phyloP scores from a whole-genome alignment of 2,888 invertebrate genomes.

The Dione vanillae region DNA sequence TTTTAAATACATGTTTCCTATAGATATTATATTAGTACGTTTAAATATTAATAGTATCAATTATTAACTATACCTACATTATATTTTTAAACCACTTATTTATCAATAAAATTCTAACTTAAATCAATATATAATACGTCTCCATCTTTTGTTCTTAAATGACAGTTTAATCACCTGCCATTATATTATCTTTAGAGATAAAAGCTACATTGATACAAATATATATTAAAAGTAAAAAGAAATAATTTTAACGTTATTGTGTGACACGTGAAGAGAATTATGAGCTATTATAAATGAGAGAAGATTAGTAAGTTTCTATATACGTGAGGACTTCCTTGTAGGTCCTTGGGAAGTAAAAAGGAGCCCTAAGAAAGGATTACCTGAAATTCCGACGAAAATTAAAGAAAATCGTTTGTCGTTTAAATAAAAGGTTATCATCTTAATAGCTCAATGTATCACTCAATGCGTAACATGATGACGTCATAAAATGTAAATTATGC shows the following conservation, averaged over 20 bases:
- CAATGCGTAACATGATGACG: conserved; percentile 12
- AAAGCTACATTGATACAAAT: conserved; percentile 5
- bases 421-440: neutral
- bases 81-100: neutral
- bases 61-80: neutral
- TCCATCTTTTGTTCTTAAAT: conserved; percentile 7
- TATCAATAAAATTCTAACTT: conserved; percentile 7
- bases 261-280: too few relatives aligned
- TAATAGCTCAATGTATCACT: neutral
- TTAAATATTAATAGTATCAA: neutral
- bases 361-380: too few relatives aligned
- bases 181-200: conserved; percentile 4
- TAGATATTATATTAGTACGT: neutral
- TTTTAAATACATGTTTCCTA: too few relatives aligned
- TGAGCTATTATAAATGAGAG: too few relatives aligned
- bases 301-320: too few relatives aligned
- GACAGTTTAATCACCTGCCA: conserved; percentile 12
- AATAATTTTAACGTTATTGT: too few relatives aligned
- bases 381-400: too few relatives aligned
- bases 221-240: neutral
- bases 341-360: too few relatives aligned
- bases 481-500: conserved; percentile 16
- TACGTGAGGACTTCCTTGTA: too few relatives aligned
- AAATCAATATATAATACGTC: neutral
- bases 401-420: too few relatives aligned